Percentiles rank a stretch among this genome's conserved stretches.
Evolutionary conservation across 2,888 invertebrate species (phyloP).

Genomic region (Osmoderma eremita): DNA sequence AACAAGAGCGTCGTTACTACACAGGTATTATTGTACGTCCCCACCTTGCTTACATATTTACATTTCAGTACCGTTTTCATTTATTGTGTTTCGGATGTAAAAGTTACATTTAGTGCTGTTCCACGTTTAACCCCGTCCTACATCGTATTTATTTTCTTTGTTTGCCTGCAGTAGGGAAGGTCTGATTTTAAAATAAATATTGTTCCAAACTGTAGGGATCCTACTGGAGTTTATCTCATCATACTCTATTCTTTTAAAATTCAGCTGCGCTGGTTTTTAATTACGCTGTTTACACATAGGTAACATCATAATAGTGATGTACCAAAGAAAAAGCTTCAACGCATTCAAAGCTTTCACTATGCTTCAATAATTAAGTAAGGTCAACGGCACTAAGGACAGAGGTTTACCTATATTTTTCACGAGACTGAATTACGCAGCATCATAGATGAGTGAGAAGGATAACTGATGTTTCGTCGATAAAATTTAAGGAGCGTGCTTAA

Average conservation of each 20-base stretch:
- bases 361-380: constrained; percentile 31
- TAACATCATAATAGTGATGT: constrained; percentile 21
- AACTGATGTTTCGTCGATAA: background rate
- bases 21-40: constrained; percentile 20
- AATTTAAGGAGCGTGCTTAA: constrained; percentile 30
- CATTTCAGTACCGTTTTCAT: constrained; percentile 17
- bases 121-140: constrained; percentile 23
- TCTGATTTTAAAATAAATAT: constrained; percentile 30
- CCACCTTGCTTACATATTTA: constrained; percentile 29
- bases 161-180: constrained; percentile 24
- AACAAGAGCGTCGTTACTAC: constrained; percentile 4
- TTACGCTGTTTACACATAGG: constrained; percentile 27
- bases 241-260: constrained; percentile 1
- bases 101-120: constrained; percentile 29
- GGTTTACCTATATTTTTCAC: constrained; percentile 31
- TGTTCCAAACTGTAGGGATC: constrained; percentile 14
- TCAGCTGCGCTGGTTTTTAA: constrained; percentile 29
- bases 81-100: constrained; percentile 30
- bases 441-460: background rate
- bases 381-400: constrained; percentile 15
- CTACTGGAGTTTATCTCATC: constrained; percentile 6
- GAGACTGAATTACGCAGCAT: constrained; percentile 13
- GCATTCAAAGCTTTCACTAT: constrained; percentile 25
- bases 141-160: constrained; percentile 27
- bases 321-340: constrained; percentile 16